Base-by-base conservation (phyloP, 2,797 vertebrate genomes). In the Pseudochromis fuscus region DNA sequence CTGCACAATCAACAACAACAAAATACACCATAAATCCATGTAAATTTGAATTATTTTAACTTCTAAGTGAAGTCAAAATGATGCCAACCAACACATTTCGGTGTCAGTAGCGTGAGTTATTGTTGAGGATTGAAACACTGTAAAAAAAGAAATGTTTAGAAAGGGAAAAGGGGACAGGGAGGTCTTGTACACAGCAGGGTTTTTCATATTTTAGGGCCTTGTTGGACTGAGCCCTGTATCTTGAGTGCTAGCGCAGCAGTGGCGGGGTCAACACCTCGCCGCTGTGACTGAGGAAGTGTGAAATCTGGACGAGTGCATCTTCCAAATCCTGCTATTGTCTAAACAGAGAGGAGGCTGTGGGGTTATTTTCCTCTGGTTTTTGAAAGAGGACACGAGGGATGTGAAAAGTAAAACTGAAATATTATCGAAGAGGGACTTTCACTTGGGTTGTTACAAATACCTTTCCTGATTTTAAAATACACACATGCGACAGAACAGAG, bases 271-370 rank as follows among this genome's bases (percentile, higher is more conserved):
- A 56, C 67, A 37, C 62, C 53, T 72, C 76, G 79, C 65, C 28
- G 15, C 86, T 89, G 82, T 89, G 90, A 90, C 61, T 66, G 74
- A 66, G 62, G 82, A 72, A 88, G 88, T 77, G 49, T 91, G 84
- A 93, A 93, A 93, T 86, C 86, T 79, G 81, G 74, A 88, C 67
- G 72, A 88, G 88, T 86, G 80, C 74, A 87, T 86, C 84, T 84
- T 61, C 77, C 72, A 80, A 91, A 91, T 89, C 88, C 87, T 79
- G 71, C 81, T 89, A 78, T 92, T 92, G 91, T 91, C 81, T 88
- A 84, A 89, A 90, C 82, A 91, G 27, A 81, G 72, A 37, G 37
- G 30, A 53, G 65, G 67, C 30, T 53, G 68, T 42, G 35, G n/a
- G 53, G 31, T 40, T 24, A 2, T 63, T 56, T 58, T 55, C 67